Evolutionary conservation across 2,888 invertebrate genomes (phyloP), one percentile per base, ranked within the genome.

Genomic region (Acanthopleura granulata): DNA sequence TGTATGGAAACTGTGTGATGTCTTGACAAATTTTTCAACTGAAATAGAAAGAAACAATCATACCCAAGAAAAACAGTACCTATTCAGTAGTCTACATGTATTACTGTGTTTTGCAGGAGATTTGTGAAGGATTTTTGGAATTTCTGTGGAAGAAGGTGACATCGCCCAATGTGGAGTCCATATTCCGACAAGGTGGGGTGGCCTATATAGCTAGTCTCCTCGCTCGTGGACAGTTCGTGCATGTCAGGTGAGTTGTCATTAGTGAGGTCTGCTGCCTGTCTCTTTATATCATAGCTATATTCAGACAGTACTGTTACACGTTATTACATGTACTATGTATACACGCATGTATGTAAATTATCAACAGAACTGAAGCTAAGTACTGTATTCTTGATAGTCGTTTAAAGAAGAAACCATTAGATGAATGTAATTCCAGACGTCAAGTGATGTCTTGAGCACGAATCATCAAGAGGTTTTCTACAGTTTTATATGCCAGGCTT

Each of bases 151-250:
- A 92, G 80, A 94, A 94, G 90, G 93, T 94, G n/a, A 92, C 92
- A 69, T 92, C 94, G 89, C 94, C 93, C 0, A 94, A 93, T 87
- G 91, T 93, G 14, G 92, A 94, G 0, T 89, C 93, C 6, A 92
- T 94, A 49, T 91, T 94, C 79, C 91, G 95, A 61, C 94, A 95
- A 88, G 92, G 94, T 3, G 92, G 94, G 11, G 93, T 94, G n/a
- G 92, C 93, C 72, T 96, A 96, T 86, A 92, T 95, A 40, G 94
- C 94, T 16, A 95, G 95, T 89, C 93, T 95, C 77, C 87, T 95
- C 57, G 93, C 95, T 11, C 92, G 95, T 82, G 94, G 94, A 0
- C 92, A 92, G 77, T 94, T 92, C 88, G 89, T 95, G 40, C 91
- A 93, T 9, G 86, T 94, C 72, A 90, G 91, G 94, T 94, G 92